These are phyloP conservation scores for Archocentrus centrarchus DNA, from an alignment of 2,113 vertebrate species.

Conservation along the genomic window DNA sequence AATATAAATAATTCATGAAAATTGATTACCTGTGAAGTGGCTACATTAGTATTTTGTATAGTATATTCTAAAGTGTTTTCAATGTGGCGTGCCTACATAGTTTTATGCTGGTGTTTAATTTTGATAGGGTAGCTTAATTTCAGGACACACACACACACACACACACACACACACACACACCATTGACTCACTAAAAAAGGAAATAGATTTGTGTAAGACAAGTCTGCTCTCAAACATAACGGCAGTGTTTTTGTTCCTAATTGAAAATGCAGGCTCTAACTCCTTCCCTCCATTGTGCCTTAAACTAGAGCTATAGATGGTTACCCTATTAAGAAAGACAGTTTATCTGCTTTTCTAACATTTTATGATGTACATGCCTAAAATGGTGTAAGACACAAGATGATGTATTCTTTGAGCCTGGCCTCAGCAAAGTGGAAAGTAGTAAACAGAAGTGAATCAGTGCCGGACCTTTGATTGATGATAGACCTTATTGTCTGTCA, in stretches of 20 bases:
- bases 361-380: not conserved
- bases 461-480: conserved; percentile 36
- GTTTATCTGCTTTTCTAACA: not conserved
- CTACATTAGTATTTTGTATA: not conserved
- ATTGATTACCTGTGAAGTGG: not conserved
- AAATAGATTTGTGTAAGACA: not conserved
- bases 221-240: not conserved
- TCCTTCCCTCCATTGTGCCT: not conserved
- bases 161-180: no score
- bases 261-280: not conserved
- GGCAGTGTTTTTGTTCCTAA: not conserved
- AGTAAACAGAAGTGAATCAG: not conserved
- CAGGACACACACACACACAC: no score
- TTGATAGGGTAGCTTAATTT: not conserved
- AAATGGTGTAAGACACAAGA: not conserved
- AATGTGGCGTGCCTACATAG: no score
- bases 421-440: not conserved
- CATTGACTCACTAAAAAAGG: no score
- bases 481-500: conserved; percentile 50
- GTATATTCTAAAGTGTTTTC: no score
- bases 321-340: not conserved
- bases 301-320: not conserved
- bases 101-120: no score
- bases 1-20: not conserved
- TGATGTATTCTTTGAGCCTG: conserved; percentile 23